A percentile compares a stretch with the other conserved stretches of the same genome.
Evolutionary conservation across 1,140 invertebrate genomes (phyloP).

Genomic region (Steinernema feltiae): DNA sequence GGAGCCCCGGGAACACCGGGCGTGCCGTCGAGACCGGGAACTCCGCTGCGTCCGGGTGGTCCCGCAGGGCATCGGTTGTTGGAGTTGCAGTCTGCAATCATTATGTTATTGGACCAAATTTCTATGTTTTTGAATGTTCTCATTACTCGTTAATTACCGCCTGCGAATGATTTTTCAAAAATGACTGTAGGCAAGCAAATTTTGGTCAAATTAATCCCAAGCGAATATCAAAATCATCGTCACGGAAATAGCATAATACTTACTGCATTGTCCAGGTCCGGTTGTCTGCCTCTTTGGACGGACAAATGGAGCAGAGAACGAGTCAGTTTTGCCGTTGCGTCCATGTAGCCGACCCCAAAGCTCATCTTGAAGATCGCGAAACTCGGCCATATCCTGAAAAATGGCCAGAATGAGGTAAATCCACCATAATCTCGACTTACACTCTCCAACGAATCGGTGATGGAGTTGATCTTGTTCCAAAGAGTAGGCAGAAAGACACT

Average conservation of each 20-base stretch:
- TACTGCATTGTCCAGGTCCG: neutral
- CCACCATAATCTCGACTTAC: neutral
- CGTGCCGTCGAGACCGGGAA: slow-evolving; percentile 29
- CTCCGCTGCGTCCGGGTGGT: neutral
- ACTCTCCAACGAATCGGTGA: neutral
- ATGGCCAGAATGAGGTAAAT: neutral
- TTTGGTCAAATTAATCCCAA: too few relatives aligned
- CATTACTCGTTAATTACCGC: too few relatives aligned
- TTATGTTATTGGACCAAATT: too few relatives aligned
- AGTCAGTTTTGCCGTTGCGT: neutral
- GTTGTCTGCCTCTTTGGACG: neutral
- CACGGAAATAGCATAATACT: too few relatives aligned
- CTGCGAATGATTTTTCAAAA: too few relatives aligned
- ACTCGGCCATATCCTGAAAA: neutral
- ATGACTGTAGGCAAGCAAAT: too few relatives aligned
- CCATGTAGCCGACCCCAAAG: neutral
- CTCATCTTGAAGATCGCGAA: neutral
- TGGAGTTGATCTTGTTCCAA: neutral
- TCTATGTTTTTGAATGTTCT: too few relatives aligned
- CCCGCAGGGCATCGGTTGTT: slow-evolving; percentile 28
- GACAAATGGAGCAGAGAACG: neutral
- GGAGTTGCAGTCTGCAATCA: slow-evolving; percentile 27
- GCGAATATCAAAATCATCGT: too few relatives aligned
- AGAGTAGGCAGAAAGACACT: neutral
- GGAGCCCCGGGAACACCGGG: slow-evolving; percentile 21